Base-by-base conservation (phyloP, 2,113 vertebrate species). In the Speoplatyrhinus poulsoni region DNA sequence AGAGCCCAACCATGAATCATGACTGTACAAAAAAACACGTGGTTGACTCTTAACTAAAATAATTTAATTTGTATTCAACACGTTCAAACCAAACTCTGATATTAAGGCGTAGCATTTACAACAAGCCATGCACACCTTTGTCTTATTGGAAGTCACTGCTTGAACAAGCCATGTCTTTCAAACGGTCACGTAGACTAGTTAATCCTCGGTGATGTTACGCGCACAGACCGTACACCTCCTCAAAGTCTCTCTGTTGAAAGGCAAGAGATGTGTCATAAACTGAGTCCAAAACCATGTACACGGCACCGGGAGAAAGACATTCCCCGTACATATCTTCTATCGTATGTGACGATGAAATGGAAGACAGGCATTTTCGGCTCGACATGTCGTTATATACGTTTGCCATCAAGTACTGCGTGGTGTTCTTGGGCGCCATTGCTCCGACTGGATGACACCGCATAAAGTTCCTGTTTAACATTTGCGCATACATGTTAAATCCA, bases 331-430 rank as follows among this genome's bases (percentile, higher is more conserved):
- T 0, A 1, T 62, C n/a, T 1, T 26, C 3, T 0, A 19, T 9
- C 0, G 56, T n/a, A 10, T 46, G 67, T 0, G 2, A 13, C 0
- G 52, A 8, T 9, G 6, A 19, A 0, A 32, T 8, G 12, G 1
- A 3, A 0, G 62, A 9, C 1, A 53, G 3, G 2, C 33, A 46
- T 41, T 36, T 15, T 16, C 10, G 33, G 26, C 6, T 0, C 6
- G 36, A 13, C 70, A 86, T 4, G 26, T 93, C 91, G 1, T 78
- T 78, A 6, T 92, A 92, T 17, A 75, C 87, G 0, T 84, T 67
- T 19, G 69, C 60, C 90, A 94, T 94, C 2, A 94, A 52, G 73
- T 92, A 94, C 69, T 94, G 92, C 1, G 92, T 93, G 0, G 92
- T 93, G 86, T 93, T 91, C 4, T 13, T 26, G 9, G 90, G 88